Percentiles rank a stretch among this genome's conserved stretches.
phyloP scores from a whole-genome alignment of 1,140 invertebrate species.

The Orius laevigatus region DNA sequence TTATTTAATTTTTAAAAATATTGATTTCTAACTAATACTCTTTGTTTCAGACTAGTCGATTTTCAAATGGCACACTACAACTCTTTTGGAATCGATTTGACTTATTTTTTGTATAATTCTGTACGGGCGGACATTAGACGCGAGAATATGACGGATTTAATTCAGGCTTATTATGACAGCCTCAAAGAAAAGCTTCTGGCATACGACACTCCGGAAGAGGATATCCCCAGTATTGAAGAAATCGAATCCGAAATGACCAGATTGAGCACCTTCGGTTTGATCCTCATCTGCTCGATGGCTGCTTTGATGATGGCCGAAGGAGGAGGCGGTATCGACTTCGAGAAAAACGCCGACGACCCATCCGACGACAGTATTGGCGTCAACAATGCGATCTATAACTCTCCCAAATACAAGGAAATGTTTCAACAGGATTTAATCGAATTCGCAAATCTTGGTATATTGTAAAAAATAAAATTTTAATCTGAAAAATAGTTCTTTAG shows the following conservation, averaged over 20 bases:
- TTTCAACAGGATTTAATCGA: no score
- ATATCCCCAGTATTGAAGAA: constrained; percentile 4
- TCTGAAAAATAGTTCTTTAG: no score
- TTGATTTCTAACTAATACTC: no score
- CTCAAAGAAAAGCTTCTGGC: neutral
- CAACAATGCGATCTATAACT: no score
- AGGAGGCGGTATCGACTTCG: neutral
- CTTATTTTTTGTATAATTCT: constrained; percentile 15
- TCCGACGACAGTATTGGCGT: no score
- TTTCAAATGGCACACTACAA: constrained; percentile 18
- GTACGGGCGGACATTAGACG: constrained; percentile 7
- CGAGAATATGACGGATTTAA: neutral
- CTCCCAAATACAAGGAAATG: no score
- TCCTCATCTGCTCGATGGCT: neutral
- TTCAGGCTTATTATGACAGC: neutral
- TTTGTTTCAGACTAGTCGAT: constrained; percentile 16
- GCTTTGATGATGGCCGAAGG: neutral
- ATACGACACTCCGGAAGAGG: neutral
- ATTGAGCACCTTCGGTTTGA: neutral
- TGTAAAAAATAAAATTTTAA: no score
- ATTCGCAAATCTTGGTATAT: no score
- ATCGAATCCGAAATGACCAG: neutral
- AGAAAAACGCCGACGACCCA: neutral
- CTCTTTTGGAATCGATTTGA: constrained; percentile 17
- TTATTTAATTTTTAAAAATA: no score